Base-by-base conservation (phyloP, 1,140 invertebrate genomes). In the Bradynema listronoti region DNA sequence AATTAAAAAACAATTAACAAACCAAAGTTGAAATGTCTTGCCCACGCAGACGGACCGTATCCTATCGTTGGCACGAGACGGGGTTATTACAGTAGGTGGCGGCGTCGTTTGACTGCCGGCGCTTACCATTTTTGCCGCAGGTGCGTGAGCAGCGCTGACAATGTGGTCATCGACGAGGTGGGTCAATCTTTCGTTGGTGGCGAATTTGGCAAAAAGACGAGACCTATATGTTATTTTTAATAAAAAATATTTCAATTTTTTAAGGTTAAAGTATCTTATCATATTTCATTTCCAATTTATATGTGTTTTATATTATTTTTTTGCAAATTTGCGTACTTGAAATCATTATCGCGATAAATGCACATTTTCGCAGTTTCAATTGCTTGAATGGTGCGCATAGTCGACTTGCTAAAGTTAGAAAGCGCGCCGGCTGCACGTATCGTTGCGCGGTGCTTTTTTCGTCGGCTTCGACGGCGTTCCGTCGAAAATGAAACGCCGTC, bases 151-250 rank as follows among this genome's bases (percentile, higher is more conserved):
- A n/a, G 53, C 33, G 29, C 47, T 49, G n/a, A n/a, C n/a, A n/a
- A n/a, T n/a, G n/a, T n/a, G n/a, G 16, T 63, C 39, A 22, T 69
- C 56, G 32, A 72, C 57, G 34, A 73, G 36, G 46, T 61, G n/a
- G 11, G 47, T 41, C 14, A 72, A 66, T 43, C 63, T 36, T 29
- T 46, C 36, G 49, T 69, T 69, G 30, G 67, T 59, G 34, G 69
- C 67, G 47, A 69, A 69, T 46, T 72, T 72, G 0, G 69, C 70
- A 25, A 72, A 68, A 32, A 68, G 16, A 25, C 64, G 59, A 19
- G 69, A 49, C 51, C 63, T 68, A 27, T 34, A 11, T 19, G 24
- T 3, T 7, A 29, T 24, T 25, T 29, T 57, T 1, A 22, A 61
- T 22, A 27, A n/a, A 22, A 51, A 56, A 24, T n/a, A n/a, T n/a